Evolutionary conservation across 1,140 invertebrate genomes (phyloP), one percentile per base, ranked within the genome.

Genomic region (Meteorus sp.): DNA sequence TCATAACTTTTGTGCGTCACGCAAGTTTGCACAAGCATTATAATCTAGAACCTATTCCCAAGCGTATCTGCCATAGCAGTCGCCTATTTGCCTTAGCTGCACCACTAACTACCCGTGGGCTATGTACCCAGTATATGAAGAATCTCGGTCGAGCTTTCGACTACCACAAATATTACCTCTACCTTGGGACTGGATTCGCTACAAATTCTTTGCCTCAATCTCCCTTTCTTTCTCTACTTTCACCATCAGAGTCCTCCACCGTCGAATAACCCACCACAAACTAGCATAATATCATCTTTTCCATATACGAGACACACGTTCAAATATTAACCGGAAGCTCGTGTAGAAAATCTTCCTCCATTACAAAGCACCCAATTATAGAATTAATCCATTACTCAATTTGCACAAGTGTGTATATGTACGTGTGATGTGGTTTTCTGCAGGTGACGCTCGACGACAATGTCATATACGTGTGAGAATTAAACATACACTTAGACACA

Each of bases 371-470:
- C 55, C 61, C 65, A 72, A 72, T 70, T 69, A 72, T 65, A 67
- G 68, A 70, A 65, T 70, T 70, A 70, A 72, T 70, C 67, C 68
- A 70, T 71, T 68, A 66, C 62, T 59, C 47, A 55, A 65, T 62
- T 57, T 59, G 50, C 44, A 54, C 35, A 23, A 9, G 29, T n/a
- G 17, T 25, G 57, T 44, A 52, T 41, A 22, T 35, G 37, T 23
- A 39, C 37, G 37, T 20, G 15, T 3, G 3, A 33, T 33, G 47
- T 41, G 29, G 13, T 13, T 13, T 20, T 20, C 22, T 27, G 22
- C 43, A 43, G 44, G 45, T 54, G 41, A 60, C 44, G 17, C 35
- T 20, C 25, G 59, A 59, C 45, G 59, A 50, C 15, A 47, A 13
- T 3, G 48, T n/a, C 27, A 33, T 48, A 39, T 56, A 39, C 13